Base-by-base conservation (phyloP, 1,140 invertebrate species). In the Drosophila rhopaloa region DNA sequence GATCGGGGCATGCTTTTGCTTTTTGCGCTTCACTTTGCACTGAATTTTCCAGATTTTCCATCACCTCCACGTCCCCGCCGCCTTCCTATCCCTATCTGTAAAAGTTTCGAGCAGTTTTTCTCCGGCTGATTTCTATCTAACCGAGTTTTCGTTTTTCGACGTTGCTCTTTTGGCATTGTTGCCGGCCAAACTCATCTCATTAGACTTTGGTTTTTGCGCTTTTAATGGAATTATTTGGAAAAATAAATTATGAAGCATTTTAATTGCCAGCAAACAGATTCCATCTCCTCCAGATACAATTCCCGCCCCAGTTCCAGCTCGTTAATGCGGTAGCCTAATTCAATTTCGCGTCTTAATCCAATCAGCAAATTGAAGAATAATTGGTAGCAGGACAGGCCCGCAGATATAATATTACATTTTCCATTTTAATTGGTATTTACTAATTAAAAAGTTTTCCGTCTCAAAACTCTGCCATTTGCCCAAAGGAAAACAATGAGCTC, bases 321-420 rank as follows among this genome's bases (percentile, higher is more conserved):
- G 71, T 73, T 76, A 76, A 82, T 88, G 75, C 84, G 79, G 72
- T 79, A 73, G 88, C 84, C 70, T 89, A 89, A 86, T 86, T 86
- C 76, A 86, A 86, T 88, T 86, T 89, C 41, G 71, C 72, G 51
- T 70, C 77, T 63, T 88, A 86, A 86, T 86, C 83, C 83, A 86
- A 86, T 86, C 84, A 89, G 63, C 79, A 80, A 88, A 86, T 83
- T 86, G 65, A 73, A 76, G 75, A 79, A 86, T 88, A 88, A 76
- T 82, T 86, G 79, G 70, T 44, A 57, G 51, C 46, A 44, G 62
- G 57, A 47, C 24, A 43, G 38, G 11, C 65, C 7, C 16, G 13
- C 58, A 35, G 41, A 40, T 56, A 83, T 88, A 83, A 79, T 88
- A 80, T 65, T 73, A 86, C 60, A 71, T 79, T 86, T 82, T 79